phyloP scores from a whole-genome alignment of 2,113 vertebrate species.

The Aptenodytes forsteri region DNA sequence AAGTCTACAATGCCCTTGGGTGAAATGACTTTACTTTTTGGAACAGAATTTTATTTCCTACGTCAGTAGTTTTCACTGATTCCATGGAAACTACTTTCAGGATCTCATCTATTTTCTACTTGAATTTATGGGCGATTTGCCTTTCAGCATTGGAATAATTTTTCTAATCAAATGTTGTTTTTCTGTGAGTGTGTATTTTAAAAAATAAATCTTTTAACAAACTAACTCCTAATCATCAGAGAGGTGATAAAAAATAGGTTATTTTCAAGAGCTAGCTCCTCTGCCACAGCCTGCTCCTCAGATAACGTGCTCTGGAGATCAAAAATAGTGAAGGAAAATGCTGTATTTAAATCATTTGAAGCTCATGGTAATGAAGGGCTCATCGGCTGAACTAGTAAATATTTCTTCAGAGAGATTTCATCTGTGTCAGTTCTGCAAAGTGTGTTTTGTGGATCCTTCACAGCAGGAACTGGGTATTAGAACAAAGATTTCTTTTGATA shows the following conservation, averaged over 20 bases:
- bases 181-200: background rate
- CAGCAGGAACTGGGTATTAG: background rate
- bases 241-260: background rate
- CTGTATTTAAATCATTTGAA: background rate
- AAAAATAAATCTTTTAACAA: background rate
- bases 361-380: background rate
- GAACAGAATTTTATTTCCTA: background rate
- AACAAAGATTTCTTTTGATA: background rate
- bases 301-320: background rate
- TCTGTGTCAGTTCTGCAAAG: background rate
- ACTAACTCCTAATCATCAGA: background rate
- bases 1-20: background rate
- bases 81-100: constrained; percentile 21
- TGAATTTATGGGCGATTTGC: background rate
- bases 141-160: background rate
- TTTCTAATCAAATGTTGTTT: background rate
- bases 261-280: background rate
- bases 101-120: background rate
- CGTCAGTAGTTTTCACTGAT: background rate
- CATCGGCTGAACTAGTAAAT: background rate
- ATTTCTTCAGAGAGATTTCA: background rate
- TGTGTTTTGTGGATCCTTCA: background rate
- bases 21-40: constrained; percentile 3
- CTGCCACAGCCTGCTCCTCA: background rate
- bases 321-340: background rate